These are phyloP conservation scores for Poecile montanus DNA, from an alignment of 2,797 vertebrate genomes.

Conservation along the genomic window DNA sequence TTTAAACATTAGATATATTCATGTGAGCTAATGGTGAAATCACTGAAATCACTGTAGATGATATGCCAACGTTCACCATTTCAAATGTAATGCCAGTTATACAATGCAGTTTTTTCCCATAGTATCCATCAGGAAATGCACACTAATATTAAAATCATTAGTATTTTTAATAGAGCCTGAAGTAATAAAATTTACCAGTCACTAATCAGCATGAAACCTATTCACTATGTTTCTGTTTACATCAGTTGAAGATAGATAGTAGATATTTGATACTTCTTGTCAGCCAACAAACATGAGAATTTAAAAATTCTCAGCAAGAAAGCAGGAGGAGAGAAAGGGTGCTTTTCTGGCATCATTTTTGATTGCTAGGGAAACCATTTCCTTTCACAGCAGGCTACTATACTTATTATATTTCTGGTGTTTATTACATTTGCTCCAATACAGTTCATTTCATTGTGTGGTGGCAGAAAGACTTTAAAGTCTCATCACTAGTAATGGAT, in stretches of 20 bases:
- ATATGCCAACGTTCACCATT: not conserved
- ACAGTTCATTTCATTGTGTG: not conserved
- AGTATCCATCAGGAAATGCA: not conserved
- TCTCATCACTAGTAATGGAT: not conserved
- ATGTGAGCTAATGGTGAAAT: not conserved
- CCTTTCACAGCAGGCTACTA: not conserved
- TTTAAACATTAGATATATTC: not conserved
- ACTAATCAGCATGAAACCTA: not conserved
- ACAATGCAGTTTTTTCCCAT: not conserved
- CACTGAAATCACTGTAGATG: not conserved
- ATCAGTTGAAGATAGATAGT: not conserved
- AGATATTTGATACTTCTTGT: not conserved
- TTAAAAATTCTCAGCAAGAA: not conserved
- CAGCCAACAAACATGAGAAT: not conserved
- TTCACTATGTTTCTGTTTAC: not conserved
- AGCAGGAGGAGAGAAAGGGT: not conserved
- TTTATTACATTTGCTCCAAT: not conserved
- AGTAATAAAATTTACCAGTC: not conserved
- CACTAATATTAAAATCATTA: not conserved
- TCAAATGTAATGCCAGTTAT: not conserved
- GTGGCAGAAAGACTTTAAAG: not conserved
- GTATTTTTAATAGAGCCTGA: not conserved
- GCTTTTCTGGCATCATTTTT: not conserved
- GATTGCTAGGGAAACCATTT: slow-evolving; percentile 42
- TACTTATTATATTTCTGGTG: not conserved